These are phyloP conservation scores for Hoplostethus mediterraneus DNA, from an alignment of 2,797 vertebrate species.

Conservation along the genomic window DNA sequence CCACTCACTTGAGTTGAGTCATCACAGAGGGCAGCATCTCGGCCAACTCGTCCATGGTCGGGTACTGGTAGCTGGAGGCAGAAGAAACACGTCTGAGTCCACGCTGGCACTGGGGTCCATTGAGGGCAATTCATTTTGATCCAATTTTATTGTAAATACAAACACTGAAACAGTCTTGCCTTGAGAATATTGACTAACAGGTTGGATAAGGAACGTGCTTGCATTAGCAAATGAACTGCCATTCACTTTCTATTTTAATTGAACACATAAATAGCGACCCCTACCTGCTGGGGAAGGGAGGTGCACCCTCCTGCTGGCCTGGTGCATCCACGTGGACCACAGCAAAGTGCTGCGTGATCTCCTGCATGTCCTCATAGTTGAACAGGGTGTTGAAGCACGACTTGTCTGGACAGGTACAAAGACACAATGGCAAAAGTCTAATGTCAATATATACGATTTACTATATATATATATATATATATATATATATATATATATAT, in stretches of 20 bases:
- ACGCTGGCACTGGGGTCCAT: not conserved
- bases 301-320: constrained; percentile 94
- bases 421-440: not conserved
- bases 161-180: not conserved
- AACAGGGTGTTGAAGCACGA: constrained; percentile 99
- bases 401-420: constrained; percentile 87
- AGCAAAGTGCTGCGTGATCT: constrained; percentile 97
- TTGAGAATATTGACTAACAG: constrained; percentile 1
- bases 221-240: constrained; percentile 46
- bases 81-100: constrained; percentile 1
- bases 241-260: not conserved
- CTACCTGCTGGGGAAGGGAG: constrained; percentile 93
- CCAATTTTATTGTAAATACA: constrained; percentile 3
- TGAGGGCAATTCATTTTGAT: not conserved
- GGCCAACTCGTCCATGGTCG: constrained; percentile 94
- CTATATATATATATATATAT: no score
- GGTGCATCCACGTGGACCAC: constrained; percentile 97
- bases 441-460: no score
- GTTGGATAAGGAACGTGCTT: not conserved
- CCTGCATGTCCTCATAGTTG: constrained; percentile 99
- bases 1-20: constrained; percentile 92
- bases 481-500: no score
- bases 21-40: constrained; percentile 95
- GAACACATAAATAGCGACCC: constrained; percentile 3
- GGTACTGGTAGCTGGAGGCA: constrained; percentile 92